A percentile compares a stretch with the other conserved stretches of the same genome.
phyloP scores from a whole-genome alignment of 2,113 vertebrate species.

The Atrichornis clamosus region DNA sequence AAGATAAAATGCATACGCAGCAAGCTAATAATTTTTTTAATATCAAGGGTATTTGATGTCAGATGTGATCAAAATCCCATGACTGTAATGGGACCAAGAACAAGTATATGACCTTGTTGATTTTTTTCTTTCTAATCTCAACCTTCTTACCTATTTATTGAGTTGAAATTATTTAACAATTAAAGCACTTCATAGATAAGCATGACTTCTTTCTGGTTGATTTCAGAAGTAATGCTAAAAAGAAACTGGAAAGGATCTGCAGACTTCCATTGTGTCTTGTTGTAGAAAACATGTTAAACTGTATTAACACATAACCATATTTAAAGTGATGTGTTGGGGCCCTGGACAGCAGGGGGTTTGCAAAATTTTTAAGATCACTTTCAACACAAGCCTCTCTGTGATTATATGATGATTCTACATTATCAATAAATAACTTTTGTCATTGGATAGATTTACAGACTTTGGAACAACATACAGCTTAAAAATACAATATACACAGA shows the following conservation, averaged over 20 bases:
- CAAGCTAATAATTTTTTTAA: not conserved
- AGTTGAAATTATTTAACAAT: not conserved
- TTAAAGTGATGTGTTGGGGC: not conserved
- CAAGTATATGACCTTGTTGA: not conserved
- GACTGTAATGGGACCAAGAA: not conserved
- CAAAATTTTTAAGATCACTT: not conserved
- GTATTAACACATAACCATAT: not conserved
- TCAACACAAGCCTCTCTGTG: not conserved
- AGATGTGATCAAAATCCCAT: not conserved
- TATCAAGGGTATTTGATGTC: not conserved
- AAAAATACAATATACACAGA: not conserved
- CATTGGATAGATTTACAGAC: not conserved
- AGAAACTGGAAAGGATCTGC: not conserved
- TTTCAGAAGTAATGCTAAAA: not conserved
- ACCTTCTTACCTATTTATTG: not conserved
- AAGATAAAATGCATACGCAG: not conserved
- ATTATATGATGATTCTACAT: not conserved
- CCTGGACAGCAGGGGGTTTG: accelerated
- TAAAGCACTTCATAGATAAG: not conserved
- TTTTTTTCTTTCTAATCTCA: not conserved
- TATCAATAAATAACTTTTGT: not conserved
- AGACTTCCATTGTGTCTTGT: not conserved
- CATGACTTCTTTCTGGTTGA: not conserved
- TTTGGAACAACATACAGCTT: not conserved
- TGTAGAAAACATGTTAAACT: not conserved